Evolutionary conservation across 2,797 vertebrate genomes (phyloP).

Genomic region (Hemitrygon akajei): DNA sequence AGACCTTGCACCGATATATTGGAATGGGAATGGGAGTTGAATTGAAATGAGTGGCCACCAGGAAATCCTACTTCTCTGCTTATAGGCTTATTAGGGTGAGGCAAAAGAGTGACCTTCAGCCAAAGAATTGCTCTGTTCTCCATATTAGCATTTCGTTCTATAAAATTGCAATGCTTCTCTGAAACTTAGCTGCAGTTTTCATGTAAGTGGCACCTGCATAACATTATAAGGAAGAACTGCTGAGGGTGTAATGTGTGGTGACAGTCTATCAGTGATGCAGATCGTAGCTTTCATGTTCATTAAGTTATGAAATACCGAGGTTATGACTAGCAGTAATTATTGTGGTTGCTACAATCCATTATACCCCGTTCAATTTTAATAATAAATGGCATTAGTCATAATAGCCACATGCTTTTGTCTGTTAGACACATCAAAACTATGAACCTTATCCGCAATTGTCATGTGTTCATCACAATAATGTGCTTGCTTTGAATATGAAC

Average conservation of each 20-base stretch:
- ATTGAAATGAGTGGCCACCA: no score
- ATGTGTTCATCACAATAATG: not conserved
- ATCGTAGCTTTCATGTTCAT: not conserved
- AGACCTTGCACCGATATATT: no score
- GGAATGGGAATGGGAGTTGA: no score
- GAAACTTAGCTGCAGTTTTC: no score
- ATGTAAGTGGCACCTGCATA: no score
- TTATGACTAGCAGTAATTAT: not conserved
- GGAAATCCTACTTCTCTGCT: no score
- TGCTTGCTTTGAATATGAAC: not conserved
- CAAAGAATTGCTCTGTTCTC: not conserved
- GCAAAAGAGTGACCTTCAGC: not conserved
- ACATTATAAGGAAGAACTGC: no score
- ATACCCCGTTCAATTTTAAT: not conserved
- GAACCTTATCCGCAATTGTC: not conserved
- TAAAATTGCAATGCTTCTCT: no score
- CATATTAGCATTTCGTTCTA: no score
- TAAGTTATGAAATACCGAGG: not conserved
- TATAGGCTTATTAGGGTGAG: not conserved
- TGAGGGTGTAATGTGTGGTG: no score
- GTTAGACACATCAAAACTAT: not conserved
- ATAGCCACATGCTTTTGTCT: not conserved
- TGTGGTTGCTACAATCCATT: not conserved
- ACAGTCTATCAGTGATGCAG: not conserved
- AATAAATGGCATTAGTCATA: not conserved